Evolutionary conservation across 2,113 vertebrate species (phyloP).

Genomic region (Copsychus sechellarum): DNA sequence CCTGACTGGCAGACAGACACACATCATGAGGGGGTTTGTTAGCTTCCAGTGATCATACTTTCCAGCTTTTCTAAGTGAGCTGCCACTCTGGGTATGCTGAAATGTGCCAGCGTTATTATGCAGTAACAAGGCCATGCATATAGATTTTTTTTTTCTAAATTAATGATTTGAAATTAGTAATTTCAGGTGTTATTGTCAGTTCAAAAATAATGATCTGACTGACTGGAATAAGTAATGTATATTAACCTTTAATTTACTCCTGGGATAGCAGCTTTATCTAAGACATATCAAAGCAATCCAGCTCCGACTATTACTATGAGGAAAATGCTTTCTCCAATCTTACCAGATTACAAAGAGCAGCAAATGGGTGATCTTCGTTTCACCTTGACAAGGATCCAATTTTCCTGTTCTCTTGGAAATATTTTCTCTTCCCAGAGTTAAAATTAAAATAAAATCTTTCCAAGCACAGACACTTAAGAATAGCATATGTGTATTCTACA

Average conservation of each 20-base stretch:
- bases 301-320: background rate
- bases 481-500: background rate
- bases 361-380: background rate
- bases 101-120: background rate
- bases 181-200: background rate
- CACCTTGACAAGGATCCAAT: background rate
- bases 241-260: background rate
- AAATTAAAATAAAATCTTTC: background rate
- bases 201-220: background rate
- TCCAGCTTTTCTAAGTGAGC: background rate
- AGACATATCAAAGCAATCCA: background rate
- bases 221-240: background rate
- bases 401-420: background rate
- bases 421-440: background rate
- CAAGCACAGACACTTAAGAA: background rate
- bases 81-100: background rate
- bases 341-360: background rate
- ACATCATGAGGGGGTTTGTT: background rate
- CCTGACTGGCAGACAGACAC: background rate
- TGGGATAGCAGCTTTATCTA: background rate
- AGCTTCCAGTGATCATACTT: background rate
- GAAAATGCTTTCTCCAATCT: background rate
- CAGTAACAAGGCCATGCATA: background rate
- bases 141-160: background rate
- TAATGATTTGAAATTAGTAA: conserved; percentile 2